Evolutionary conservation across 92 coral and sea anemone genomes (phyloP), one percentile per base, ranked within the genome.

Genomic region (Parazoanthus darwini): DNA sequence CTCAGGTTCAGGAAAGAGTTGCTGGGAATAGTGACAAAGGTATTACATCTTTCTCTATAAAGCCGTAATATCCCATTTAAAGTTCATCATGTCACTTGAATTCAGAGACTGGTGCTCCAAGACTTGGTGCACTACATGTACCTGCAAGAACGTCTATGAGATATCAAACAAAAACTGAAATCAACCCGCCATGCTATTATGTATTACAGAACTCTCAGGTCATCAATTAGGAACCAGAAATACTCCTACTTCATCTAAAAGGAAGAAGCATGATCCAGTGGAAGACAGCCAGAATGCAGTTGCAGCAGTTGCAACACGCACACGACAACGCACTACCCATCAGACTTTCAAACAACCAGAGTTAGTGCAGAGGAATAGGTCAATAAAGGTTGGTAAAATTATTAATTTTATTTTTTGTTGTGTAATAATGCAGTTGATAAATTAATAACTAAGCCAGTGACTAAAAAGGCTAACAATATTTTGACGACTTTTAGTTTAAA

Each of bases 321-420:
- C 58, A 68, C 65, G 42, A 20, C 77, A 68, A 14, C 44, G n/a
- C 56, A 68, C 65, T 5, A 43, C 74, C 1, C 36, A 50, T 15
- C 42, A 80, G 1, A 80, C 23, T 11, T 54, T 26, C 63, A 26
- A 56, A 36, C 42, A 51, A 26, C 84, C 85, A 81, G 71, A 65
- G 22, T 43, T 3, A 68, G 86, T 65, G 86, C 63, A 29, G 46
- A 82, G 86, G 65, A 35, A 74, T 54, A 54, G 59, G 78, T 74
- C 20, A 29, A 3, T 22, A 74, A 74, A 74, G 78, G 78, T 74
- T 36, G 35, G 42, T 14, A 26, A 29, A 74, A 29, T 29, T 29
- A 29, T 29, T 29, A 29, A 29, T 74, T 1, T 33, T 74, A 22
- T 18, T 74, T 74, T 74, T 74, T 36, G n/a, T 35, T 74, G 6